phyloP scores from a whole-genome alignment of 2,797 vertebrate genomes.

The Toxotes lorentzi region DNA sequence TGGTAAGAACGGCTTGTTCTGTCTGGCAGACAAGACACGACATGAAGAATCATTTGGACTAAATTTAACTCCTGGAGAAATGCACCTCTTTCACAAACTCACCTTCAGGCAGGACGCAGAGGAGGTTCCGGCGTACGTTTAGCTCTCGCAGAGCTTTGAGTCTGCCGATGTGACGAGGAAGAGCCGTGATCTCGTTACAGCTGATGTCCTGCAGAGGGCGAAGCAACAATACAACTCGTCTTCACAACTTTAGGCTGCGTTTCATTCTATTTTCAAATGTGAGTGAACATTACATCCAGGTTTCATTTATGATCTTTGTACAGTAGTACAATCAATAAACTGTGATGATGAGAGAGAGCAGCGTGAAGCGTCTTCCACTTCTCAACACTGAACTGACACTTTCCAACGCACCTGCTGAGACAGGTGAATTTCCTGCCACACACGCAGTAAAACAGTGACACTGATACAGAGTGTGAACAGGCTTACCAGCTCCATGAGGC shows the following conservation, averaged over 20 bases:
- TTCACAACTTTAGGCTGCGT: no score
- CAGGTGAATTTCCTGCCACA: background rate
- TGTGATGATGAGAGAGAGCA: no score
- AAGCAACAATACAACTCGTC: background rate
- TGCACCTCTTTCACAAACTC: constrained; percentile 39
- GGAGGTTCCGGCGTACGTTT: constrained; percentile 93
- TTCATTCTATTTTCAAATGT: no score
- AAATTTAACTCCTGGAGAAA: background rate
- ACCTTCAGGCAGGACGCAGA: constrained; percentile 96
- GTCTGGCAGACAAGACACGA: no score
- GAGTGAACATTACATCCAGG: no score
- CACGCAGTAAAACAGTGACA: background rate
- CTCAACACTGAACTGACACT: no score
- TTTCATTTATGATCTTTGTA: no score
- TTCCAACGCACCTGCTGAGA: no score
- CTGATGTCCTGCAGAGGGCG: constrained; percentile 91
- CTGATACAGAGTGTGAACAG: background rate
- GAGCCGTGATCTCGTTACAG: constrained; percentile 94
- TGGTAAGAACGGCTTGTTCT: background rate
- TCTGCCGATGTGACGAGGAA: constrained; percentile 92
- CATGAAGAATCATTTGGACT: no score
- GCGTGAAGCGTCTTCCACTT: no score
- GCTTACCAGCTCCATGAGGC: constrained; percentile 96
- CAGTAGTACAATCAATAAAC: no score
- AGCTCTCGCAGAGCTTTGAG: constrained; percentile 91